Percentiles rank a stretch among this genome's conserved stretches.
These are phyloP conservation scores for Thalassoma bifasciatum DNA, from an alignment of 2,113 vertebrate species.

Conservation along the genomic window DNA sequence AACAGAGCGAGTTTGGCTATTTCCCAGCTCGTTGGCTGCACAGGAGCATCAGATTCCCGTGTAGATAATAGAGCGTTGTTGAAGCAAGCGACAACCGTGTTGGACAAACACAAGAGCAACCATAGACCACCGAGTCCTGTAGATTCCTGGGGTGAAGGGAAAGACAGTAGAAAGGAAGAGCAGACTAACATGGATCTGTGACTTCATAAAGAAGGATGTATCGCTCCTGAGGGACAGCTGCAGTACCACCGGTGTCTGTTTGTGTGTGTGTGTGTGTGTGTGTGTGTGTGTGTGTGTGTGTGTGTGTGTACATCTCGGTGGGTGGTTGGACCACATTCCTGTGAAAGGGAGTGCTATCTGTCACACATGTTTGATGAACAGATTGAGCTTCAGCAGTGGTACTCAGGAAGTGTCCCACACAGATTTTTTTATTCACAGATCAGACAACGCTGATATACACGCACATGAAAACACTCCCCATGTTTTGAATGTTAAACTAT, in stretches of 20 bases:
- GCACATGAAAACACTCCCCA: neutral
- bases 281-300: conserved; percentile 41
- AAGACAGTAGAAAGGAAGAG: conserved; percentile 19
- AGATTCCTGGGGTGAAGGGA: conserved; percentile 30
- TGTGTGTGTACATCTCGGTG: conserved; percentile 41
- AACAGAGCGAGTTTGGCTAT: neutral
- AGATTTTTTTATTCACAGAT: conserved; percentile 70
- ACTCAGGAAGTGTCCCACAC: conserved; percentile 68
- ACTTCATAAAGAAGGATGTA: conserved; percentile 57
- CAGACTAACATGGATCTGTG: conserved; percentile 20
- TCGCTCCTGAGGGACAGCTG: conserved; percentile 57
- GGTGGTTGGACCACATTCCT: conserved; percentile 78
- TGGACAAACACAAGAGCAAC: conserved; percentile 44
- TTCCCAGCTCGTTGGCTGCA: conserved; percentile 12
- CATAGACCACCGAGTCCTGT: conserved; percentile 19
- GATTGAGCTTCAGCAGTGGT: conserved; percentile 48
- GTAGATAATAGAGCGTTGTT: conserved; percentile 36
- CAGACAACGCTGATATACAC: conserved; percentile 22
- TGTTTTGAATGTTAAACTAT: neutral
- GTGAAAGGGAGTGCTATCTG: conserved; percentile 71
- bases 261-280: conserved; percentile 27
- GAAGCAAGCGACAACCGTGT: conserved; percentile 28
- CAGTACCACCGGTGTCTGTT: conserved; percentile 17
- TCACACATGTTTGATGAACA: conserved; percentile 69
- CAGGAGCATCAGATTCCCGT: conserved; percentile 32